A percentile compares a stretch with the other conserved stretches of the same genome.
phyloP scores from a whole-genome alignment of 2,797 vertebrate genomes.

The Sus cebifrons region DNA sequence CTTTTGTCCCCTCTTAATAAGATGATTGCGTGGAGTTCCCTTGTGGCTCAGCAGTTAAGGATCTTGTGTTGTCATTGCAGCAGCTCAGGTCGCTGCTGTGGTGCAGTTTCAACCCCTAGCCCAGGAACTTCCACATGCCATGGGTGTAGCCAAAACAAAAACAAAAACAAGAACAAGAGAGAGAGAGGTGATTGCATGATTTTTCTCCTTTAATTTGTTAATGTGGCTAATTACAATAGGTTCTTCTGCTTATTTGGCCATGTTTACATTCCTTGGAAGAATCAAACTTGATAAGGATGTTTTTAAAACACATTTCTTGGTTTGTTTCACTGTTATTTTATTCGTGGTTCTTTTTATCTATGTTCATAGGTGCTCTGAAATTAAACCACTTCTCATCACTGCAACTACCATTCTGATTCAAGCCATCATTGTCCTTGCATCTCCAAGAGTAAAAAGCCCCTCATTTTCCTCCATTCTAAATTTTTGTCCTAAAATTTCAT shows the following conservation, averaged over 20 bases:
- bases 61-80: too few species aligned
- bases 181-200: not conserved
- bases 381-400: not conserved
- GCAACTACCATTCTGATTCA: not conserved
- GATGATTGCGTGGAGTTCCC: not conserved
- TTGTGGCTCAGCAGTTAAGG: too few species aligned
- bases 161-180: too few species aligned
- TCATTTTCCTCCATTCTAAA: not conserved
- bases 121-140: too few species aligned
- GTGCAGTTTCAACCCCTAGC: too few species aligned
- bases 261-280: constrained; percentile 35
- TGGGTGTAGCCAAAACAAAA: too few species aligned
- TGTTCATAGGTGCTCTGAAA: not conserved
- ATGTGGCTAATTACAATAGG: not conserved
- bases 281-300: not conserved
- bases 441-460: not conserved
- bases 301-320: not conserved
- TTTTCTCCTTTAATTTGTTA: constrained; percentile 32
- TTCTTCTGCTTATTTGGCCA: not conserved
- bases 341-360: not conserved
- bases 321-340: constrained; percentile 38
- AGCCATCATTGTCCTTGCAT: not conserved
- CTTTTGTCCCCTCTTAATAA: not conserved
- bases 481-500: too few species aligned
- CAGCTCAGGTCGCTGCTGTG: too few species aligned